Evolutionary conservation across 2,888 invertebrate species (phyloP), one percentile per base, ranked within the genome.

Genomic region (Chrysolina oricalcia): DNA sequence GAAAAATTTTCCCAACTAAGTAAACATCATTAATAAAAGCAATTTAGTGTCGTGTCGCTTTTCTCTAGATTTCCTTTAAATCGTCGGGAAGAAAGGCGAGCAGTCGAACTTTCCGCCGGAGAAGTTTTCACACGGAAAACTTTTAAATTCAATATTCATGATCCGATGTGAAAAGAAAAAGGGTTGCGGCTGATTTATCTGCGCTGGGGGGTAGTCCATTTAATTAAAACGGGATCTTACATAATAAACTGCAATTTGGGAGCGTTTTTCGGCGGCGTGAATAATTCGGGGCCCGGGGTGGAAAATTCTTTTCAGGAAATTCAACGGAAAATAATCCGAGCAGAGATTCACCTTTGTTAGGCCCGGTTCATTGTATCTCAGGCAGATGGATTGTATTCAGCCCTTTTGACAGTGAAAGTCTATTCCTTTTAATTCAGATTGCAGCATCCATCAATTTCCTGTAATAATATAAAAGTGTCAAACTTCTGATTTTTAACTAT

Each of bases 11-110:
- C 72, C 76, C 79, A 75, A 74, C 80, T 81, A 78, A 83, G 87
- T 86, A 87, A 88, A 88, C 87, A 87, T 87, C 87, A 87, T 88
- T 88, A 88, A 88, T 87, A 88, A 87, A 87, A 87, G 85, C 87
- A 87, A 87, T 88, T 87, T 87, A 84, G 81, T 81, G 80, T 79
- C 82, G 83, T 85, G 86, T 85, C 84, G 83, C 83, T 77, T 84
- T 82, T 80, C 83, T 80, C 75, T 80, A 83, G 85, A 85, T 85
- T 86, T 86, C 82, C 85, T 85, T 83, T 83, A 85, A 86, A 86
- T 85, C 83, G 83, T 79, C 81, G 78, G 70, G 72, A 79, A 81
- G 80, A 80, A 79, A 79, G 73, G 74, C 72, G 66, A 74, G 73
- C 62, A 67, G 74, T 66, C 67, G 67, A 73, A 73, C 67, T 70